Evolutionary conservation across 2,113 vertebrate genomes (phyloP).

Genomic region (Herpetotheres cachinnans): DNA sequence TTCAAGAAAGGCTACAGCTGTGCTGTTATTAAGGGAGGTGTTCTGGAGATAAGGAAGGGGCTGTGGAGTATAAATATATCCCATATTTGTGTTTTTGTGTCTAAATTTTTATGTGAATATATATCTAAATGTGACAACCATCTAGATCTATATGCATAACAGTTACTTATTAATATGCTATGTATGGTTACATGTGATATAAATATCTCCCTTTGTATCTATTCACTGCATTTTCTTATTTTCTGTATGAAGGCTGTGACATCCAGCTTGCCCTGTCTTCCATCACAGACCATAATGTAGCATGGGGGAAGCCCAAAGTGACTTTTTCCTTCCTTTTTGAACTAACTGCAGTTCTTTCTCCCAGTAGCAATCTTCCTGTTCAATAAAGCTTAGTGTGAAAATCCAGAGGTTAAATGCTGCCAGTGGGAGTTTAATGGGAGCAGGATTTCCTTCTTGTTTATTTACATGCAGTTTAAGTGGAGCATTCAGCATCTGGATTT

Average conservation of each 20-base stretch:
- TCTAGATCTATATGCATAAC: background rate
- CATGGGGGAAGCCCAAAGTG: background rate
- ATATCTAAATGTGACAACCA: background rate
- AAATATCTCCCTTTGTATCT: background rate
- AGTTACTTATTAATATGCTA: background rate
- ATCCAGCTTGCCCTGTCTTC: background rate
- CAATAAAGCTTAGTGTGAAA: background rate
- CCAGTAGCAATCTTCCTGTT: background rate
- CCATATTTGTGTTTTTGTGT: background rate
- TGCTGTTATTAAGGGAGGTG: background rate
- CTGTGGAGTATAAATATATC: background rate
- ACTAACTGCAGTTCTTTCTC: background rate
- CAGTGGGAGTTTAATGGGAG: background rate
- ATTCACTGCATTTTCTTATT: background rate
- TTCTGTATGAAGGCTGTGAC: background rate
- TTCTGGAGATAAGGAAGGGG: background rate
- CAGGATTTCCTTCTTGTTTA: background rate
- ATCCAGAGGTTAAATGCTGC: background rate
- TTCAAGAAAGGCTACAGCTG: background rate
- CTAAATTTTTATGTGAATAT: background rate
- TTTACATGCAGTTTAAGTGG: background rate
- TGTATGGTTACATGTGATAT: background rate
- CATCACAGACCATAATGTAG: background rate
- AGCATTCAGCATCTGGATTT: background rate
- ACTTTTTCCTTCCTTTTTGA: background rate